These are phyloP conservation scores for Bombycilla garrulus DNA, from an alignment of 2,113 vertebrate genomes.

Conservation along the genomic window DNA sequence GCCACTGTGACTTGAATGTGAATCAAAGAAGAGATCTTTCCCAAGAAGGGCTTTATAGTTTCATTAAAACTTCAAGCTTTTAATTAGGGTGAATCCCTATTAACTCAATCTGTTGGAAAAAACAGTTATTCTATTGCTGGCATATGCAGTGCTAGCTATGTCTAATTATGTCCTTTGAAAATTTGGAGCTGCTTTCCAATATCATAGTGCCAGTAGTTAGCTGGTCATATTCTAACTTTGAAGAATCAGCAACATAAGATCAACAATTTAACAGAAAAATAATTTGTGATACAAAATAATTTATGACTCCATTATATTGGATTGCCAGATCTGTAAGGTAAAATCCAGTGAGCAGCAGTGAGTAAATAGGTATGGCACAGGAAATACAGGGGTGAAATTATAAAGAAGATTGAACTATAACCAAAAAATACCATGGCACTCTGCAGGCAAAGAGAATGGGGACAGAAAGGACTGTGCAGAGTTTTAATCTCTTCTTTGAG, in stretches of 20 bases:
- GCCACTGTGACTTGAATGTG: not conserved
- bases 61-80: not conserved
- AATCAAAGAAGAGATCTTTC: constrained; percentile 13
- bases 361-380: not conserved
- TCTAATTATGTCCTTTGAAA: not conserved
- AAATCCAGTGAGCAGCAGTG: not conserved
- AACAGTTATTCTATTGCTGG: not conserved
- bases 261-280: not conserved
- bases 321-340: not conserved
- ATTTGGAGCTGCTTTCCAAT: not conserved
- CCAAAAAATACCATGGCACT: not conserved
- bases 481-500: not conserved
- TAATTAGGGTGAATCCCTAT: constrained; percentile 11
- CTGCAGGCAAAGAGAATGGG: not conserved
- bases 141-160: not conserved
- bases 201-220: not conserved
- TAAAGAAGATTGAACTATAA: not conserved
- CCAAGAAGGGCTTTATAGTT: not conserved
- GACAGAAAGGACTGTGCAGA: not conserved
- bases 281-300: not conserved
- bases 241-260: not conserved
- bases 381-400: not conserved
- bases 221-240: not conserved
- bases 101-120: not conserved
- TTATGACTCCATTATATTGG: too few relatives aligned